Conservation (phyloP, 1,140 invertebrate genomes). For the Platyscapa corneri region DNA sequence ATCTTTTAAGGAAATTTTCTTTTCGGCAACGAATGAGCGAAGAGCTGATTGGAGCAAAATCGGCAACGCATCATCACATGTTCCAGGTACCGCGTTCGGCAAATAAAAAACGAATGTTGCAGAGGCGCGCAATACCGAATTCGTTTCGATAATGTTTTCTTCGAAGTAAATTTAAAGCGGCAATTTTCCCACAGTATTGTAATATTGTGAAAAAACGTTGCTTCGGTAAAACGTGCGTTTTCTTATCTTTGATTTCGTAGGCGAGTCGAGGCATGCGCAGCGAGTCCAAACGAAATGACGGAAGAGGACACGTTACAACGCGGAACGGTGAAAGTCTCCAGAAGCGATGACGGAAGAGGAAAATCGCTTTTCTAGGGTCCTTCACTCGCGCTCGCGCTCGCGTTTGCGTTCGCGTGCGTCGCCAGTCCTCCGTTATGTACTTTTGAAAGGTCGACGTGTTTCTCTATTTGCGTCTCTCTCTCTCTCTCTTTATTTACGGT, state of each 20-base stretch:
- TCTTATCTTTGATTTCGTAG: not conserved
- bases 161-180: too few species aligned
- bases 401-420: not conserved
- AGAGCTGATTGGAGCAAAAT: too few species aligned
- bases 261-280: not conserved
- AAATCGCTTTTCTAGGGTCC: conserved; percentile 16
- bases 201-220: not conserved
- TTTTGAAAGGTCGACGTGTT: conserved; percentile 38
- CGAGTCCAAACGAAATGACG: not conserved
- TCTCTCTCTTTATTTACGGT: conserved; percentile 4
- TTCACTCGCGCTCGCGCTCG: too few species aligned
- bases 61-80: too few species aligned
- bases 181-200: too few species aligned
- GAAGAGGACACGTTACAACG: not conserved
- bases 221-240: not conserved
- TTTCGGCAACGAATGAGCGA: too few species aligned
- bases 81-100: too few species aligned
- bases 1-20: too few species aligned
- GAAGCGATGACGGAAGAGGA: not conserved
- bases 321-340: conserved; percentile 18
- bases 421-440: conserved; percentile 28
- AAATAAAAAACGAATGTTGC: too few species aligned
- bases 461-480: not conserved
- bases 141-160: too few species aligned
- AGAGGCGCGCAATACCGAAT: too few species aligned